Evolutionary conservation across 2,797 vertebrate genomes (phyloP), one percentile per base, ranked within the genome.

Genomic region (Acipenser transmontanus): DNA sequence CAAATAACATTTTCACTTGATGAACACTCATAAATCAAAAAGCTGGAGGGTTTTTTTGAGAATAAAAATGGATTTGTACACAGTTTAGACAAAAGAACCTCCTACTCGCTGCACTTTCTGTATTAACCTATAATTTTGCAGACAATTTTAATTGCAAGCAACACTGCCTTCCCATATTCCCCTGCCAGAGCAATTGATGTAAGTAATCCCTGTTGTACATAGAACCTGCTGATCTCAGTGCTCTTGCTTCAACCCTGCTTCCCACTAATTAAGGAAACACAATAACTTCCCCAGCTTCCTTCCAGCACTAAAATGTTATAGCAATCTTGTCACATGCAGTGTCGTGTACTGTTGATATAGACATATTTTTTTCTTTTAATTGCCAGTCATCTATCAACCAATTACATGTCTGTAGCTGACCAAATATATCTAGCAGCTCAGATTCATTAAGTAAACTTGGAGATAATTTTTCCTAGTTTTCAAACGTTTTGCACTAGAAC

Each of bases 241-340:
- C 9, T 57, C 54, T n/a, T 11, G 6, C 54, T 13, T 13, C 54
- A 57, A 57, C 54, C 54, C 12, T 13, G 7, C 7, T 11, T 57
- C 12, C 54, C 54, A 57, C 54, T n/a, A 57, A 57, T 57, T 57
- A 57, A 57, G n/a, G 54, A 57, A 57, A 57, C 12, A 13, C 54
- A 57, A 57, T 57, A 57, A 57, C 54, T 57, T 57, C 54, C 14
- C 54, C 54, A 1, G 12, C 54, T 57, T 13, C 54, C 54, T 52
- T 57, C 54, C 34, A 34, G 34, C 34, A 34, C 34, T 34, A 34
- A 34, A 34, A 3, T n/a, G 10, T 57, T 12, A 57, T 57, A 57
- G 54, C 9, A n/a, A 57, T 57, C 54, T 57, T 57, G 54, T 57
- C 54, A 57, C 54, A 57, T n/a, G 54, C 54, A 57, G 12, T 57